Evolutionary conservation across 2,797 vertebrate genomes (phyloP), one percentile per base, ranked within the genome.

Genomic region (Holocentrus rufus): DNA sequence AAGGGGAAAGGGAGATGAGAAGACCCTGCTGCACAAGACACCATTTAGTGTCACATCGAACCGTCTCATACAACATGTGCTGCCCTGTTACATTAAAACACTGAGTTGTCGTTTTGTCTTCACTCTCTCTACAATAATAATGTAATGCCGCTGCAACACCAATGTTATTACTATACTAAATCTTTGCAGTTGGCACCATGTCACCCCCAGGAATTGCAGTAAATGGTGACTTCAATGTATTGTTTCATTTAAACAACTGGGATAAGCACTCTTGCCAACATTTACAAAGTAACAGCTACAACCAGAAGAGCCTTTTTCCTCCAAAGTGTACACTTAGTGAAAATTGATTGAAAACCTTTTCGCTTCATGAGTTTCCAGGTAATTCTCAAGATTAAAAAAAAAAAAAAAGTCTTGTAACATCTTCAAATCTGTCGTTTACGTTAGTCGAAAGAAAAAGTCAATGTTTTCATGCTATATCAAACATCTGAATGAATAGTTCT

Each of bases 1-100:
- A 27, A 69, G 57, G 72, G 78, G 74, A 82, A 60, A 62, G 18
- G 25, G 46, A 67, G 79, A 65, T 61, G 46, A 79, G 69, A 73
- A 71, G 77, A 64, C 34, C 50, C 65, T 59, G 62, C 25, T 63
- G 68, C 58, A 65, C 46, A 63, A 66, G 55, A 68, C 75, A 64
- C 27, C 36, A 72, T 66, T 82, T 76, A 74, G 66, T 77, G 71
- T 66, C 69, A 69, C 72, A 62, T 14, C 59, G 34, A 20, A 46
- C 20, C 34, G 17, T 55, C 27, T 76, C 50, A 68, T 10, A 22
- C 31, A 79, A 36, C 56, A 47, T 66, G 14, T 34, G 18, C 1
- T 30, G n/a, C 17, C 25, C 42, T 47, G 15, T 49, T 31, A 31
- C 7, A 34, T 5, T 34, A 34, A 5, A 34, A 34, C 31, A 34